phyloP scores from a whole-genome alignment of 1,140 invertebrate genomes.

The Leptonema lineaticorne region DNA sequence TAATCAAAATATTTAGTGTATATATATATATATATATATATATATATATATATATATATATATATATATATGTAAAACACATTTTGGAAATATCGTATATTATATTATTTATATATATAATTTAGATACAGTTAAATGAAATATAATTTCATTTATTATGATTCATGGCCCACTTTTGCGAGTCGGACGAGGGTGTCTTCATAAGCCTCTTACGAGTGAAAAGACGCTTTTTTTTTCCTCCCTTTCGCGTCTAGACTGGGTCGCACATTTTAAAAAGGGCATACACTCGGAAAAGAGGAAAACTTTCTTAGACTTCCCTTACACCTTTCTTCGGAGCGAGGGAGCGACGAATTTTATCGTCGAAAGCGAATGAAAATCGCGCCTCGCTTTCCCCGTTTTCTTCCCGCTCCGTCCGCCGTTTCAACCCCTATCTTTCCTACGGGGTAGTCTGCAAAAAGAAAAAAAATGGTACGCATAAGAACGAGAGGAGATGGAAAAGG shows the following conservation, averaged over 20 bases:
- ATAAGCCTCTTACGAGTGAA: constrained; percentile 13
- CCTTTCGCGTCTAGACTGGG: constrained; percentile 15
- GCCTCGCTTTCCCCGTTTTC: no score
- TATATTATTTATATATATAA: no score
- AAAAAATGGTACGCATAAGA: not conserved
- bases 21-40: no score
- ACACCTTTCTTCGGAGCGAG: not conserved
- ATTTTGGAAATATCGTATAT: no score
- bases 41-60: no score
- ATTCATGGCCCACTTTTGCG: constrained; percentile 14
- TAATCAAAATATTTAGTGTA: no score
- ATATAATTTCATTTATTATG: constrained; percentile 17
- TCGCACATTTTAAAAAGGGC: not conserved
- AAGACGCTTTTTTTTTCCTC: constrained; percentile 12
- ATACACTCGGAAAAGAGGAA: not conserved
- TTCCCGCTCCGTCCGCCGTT: no score
- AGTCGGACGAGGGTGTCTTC: constrained; percentile 12
- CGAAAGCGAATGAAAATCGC: no score
- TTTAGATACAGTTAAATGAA: not conserved
- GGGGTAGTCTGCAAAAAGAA: not conserved
- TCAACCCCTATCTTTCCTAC: no score
- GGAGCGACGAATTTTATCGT: not conserved
- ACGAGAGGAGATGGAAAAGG: not conserved
- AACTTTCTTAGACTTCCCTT: no score
- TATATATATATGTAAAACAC: no score